Evolutionary conservation across 2,797 vertebrate genomes (phyloP).

Genomic region (Streptopelia turtur): DNA sequence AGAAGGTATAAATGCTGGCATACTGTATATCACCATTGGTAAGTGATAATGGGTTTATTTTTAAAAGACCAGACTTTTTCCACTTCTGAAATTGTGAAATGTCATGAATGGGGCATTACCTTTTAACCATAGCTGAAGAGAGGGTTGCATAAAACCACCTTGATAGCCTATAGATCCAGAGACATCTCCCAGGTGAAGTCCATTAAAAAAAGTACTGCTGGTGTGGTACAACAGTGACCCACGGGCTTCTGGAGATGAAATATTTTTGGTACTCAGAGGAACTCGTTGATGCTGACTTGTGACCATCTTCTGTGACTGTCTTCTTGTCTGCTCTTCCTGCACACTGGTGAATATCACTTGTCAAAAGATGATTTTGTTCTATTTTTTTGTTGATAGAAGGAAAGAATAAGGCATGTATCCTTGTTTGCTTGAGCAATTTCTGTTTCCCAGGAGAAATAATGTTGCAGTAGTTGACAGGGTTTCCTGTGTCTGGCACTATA

Average conservation of each 20-base stretch:
- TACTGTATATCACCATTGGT: not conserved
- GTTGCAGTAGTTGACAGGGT: not conserved
- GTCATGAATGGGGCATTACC: fast-evolving
- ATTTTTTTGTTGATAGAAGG: not conserved
- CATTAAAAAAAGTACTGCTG: not conserved
- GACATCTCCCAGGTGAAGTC: not conserved
- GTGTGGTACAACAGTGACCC: not conserved
- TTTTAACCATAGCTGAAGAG: not conserved
- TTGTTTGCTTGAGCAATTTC: not conserved
- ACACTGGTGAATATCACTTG: not conserved
- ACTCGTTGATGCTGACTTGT: not conserved
- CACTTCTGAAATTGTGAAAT: not conserved
- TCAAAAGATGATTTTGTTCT: not conserved
- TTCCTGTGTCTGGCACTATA: not conserved
- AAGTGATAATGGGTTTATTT: not conserved
- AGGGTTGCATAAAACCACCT: not conserved
- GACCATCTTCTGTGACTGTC: not conserved
- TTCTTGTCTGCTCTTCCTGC: not conserved
- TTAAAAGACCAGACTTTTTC: not conserved
- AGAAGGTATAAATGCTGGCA: not conserved
- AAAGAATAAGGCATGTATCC: not conserved
- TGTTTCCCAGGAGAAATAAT: not conserved
- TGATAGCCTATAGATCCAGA: not conserved
- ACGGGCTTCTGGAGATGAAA: not conserved
- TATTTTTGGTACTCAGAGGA: not conserved